Conservation (phyloP, 2,797 vertebrate genomes). For the Hippoglossus hippoglossus region DNA sequence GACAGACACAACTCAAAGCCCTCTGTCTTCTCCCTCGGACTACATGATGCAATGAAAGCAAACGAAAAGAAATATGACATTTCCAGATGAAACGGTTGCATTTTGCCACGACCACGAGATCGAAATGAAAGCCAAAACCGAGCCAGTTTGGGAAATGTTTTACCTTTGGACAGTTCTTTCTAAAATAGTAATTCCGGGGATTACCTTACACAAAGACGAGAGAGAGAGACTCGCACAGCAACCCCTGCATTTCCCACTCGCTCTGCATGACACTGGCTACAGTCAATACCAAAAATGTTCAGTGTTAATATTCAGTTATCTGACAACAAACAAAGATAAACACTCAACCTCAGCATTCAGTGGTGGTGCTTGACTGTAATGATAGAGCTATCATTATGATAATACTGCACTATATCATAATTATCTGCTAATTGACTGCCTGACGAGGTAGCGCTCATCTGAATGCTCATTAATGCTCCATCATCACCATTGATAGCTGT, state of each 20-base stretch:
- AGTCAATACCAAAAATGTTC: background rate
- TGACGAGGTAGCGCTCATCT: conserved; percentile 73
- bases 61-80: conserved; percentile 35
- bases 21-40: conserved; percentile 25
- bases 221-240: background rate
- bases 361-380: conserved; percentile 38
- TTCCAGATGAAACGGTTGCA: conserved; percentile 36
- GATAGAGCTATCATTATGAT: conserved; percentile 66
- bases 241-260: background rate
- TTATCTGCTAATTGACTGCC: conserved; percentile 78
- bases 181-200: background rate
- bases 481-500: conserved; percentile 73
- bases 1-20: conserved; percentile 17
- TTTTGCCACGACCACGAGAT: conserved; percentile 12
- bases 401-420: conserved; percentile 71
- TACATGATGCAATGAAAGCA: conserved; percentile 19
- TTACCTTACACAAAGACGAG: background rate
- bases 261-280: background rate
- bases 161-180: conserved; percentile 1
- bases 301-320: conserved; percentile 19
- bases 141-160: conserved; percentile 21
- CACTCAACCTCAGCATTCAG: conserved; percentile 19
- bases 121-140: background rate
- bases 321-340: conserved; percentile 18
- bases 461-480: conserved; percentile 75